phyloP scores from a whole-genome alignment of 1,140 invertebrate genomes.

The Agrypnia vestita region DNA sequence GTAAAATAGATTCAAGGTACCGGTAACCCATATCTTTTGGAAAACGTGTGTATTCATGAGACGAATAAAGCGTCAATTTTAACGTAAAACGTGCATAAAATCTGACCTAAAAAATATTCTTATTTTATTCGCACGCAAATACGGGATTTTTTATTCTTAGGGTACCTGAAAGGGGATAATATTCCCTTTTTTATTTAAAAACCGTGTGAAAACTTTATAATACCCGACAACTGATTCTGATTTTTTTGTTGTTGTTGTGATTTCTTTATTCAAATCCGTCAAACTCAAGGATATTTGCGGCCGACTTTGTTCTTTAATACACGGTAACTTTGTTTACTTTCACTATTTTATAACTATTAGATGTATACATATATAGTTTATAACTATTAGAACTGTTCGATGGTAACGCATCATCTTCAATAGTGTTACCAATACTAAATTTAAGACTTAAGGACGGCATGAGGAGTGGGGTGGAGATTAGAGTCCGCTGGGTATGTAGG shows the following conservation, averaged over 20 bases:
- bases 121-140: constrained; percentile 12
- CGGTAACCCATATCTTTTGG: neutral
- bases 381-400: no score
- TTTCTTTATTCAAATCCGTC: constrained; percentile 12
- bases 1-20: constrained; percentile 27
- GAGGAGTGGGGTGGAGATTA: no score
- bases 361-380: no score
- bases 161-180: constrained; percentile 39
- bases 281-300: no score
- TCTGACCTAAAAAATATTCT: constrained; percentile 58
- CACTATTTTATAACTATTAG: no score
- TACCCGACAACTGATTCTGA: no score
- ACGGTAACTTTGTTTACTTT: no score
- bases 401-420: no score
- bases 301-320: no score
- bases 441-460: no score
- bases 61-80: constrained; percentile 54
- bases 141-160: constrained; percentile 6
- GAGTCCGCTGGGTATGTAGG: no score
- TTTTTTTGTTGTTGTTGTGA: neutral
- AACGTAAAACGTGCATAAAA: constrained; percentile 58
- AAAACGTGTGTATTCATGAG: constrained; percentile 34
- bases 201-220: constrained; percentile 31
- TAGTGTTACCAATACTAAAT: no score
- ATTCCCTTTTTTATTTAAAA: constrained; percentile 36